Base-by-base conservation (phyloP, 37 sponge, comb jelly and placozoan genomes). In the Cladorhizidae sp. region DNA sequence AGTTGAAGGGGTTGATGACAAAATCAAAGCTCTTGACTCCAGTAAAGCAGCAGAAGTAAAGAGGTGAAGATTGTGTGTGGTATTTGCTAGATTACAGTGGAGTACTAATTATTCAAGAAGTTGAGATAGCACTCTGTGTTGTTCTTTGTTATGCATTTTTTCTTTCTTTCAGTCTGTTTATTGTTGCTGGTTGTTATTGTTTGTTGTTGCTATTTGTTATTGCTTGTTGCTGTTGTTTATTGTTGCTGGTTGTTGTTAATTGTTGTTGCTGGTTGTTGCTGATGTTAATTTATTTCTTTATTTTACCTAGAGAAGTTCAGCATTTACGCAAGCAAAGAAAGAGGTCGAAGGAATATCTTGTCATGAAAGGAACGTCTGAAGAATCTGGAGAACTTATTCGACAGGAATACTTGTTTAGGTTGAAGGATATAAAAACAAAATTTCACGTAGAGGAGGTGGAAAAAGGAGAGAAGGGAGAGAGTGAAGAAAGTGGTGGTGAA, bases 271-370 rank as follows among this genome's bases (percentile, higher is more conserved):
- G n/a, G n/a, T n/a, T n/a, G n/a, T n/a, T n/a, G n/a, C n/a, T n/a
- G n/a, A n/a, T n/a, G n/a, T n/a, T n/a, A n/a, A n/a, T n/a, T n/a
- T n/a, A n/a, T n/a, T n/a, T n/a, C n/a, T n/a, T n/a, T n/a, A 29
- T 76, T 76, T 31, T 45, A n/a, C 31, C 2, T 69, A 91, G 92
- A 56, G 72, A 79, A 28, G 57, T 41, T n/a, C 71, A 79, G 38
- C 43, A 57, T 25, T 49, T 83, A 6, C 76, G 87, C 1, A 79
- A 87, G 85, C 71, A 93, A 52, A 74, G 76, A 51, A 70, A 56
- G 69, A 89, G 89, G 72, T 23, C 71, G 40, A 73, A 84, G 75
- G 90, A 87, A 52, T 52, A 70, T n/a, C 71, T 93, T 2, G 83
- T 77, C 11, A 67, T 68, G 61, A 75, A 88, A 29, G 50, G 52